Percentiles rank a stretch among this genome's conserved stretches.
These are phyloP conservation scores for Pitangus sulphuratus DNA, from an alignment of 2,797 vertebrate genomes.

Conservation along the genomic window DNA sequence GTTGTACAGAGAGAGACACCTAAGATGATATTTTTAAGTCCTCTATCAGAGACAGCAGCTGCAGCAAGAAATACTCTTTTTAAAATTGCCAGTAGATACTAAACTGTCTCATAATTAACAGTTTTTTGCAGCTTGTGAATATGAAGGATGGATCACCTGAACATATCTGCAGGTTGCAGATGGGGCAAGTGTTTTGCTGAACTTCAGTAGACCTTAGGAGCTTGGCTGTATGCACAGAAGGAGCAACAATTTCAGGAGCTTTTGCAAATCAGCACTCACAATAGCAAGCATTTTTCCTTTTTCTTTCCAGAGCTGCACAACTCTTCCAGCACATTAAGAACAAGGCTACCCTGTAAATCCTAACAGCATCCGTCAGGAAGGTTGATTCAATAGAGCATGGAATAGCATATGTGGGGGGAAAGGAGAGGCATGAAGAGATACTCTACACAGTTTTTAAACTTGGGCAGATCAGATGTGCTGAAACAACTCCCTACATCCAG, in stretches of 20 bases:
- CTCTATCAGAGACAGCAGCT: not conserved
- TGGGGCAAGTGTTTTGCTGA: not conserved
- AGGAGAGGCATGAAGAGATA: not conserved
- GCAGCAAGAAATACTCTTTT: not conserved
- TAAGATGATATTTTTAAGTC: not conserved
- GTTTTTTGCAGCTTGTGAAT: not conserved
- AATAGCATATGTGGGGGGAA: not conserved
- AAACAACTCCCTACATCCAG: not conserved
- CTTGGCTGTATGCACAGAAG: not conserved
- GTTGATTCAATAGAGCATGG: not conserved
- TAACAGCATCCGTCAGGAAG: not conserved
- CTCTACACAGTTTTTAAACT: not conserved
- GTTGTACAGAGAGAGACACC: not conserved
- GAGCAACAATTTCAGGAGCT: not conserved
- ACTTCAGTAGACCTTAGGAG: not conserved
- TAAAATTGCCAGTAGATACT: not conserved
- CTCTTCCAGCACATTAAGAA: not conserved
- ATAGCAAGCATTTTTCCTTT: not conserved
- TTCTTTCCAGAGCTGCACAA: not conserved
- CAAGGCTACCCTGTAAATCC: not conserved
- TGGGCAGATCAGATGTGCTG: not conserved
- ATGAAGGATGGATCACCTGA: not conserved
- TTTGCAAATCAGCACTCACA: not conserved
- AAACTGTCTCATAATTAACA: not conserved
- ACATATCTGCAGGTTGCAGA: not conserved